Base-by-base conservation (phyloP, 23 tunicate species). In the Corella eumyota region DNA sequence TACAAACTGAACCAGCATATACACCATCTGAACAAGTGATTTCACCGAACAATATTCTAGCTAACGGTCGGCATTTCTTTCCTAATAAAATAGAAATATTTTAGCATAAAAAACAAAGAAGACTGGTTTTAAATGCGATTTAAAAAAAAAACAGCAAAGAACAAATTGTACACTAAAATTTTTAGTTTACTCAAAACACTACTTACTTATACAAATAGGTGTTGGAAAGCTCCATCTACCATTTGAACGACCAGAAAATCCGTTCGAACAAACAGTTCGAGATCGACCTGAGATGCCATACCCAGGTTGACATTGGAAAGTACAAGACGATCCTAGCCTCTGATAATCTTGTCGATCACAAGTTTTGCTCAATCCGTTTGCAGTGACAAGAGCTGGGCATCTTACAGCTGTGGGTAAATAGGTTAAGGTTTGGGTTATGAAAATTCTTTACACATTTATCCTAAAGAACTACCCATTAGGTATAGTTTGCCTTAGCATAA, bases 1-100 rank as follows among this genome's bases (percentile, higher is more conserved):
- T 65, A 56, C 95, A 85, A 19, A 25, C 58, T 1, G 85, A 76
- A 32, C 78, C 84, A 3, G 78, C 56, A 40, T 25, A 85, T 29
- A 11, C 23, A 4, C 24, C 64, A 34, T 76, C 78, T 4, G 78
- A 63, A 58, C 95, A 85, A 24, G 32, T 48, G 29, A 76, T 29
- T 37, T 26, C 30, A 2, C 95, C 95, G 34, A 45, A 30, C 21
- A 29, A 27, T 1, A 61, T 4, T 4, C 30, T 38, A 0, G 74
- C 34, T 30, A 76, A 45, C 20, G 38, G 38, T 5, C 23, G 30
- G 45, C 83, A 76, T 27, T 32, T 30, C 13, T 62, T 45, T 30
- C 81, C 81, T 75, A 48, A 23, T n/a, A 33, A 17, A 29, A 72
- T 21, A 5, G 30, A 68, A 45, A 20, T n/a, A 51, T 17, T 66